Percentiles rank a stretch among this genome's conserved stretches.
These are phyloP conservation scores for Guaruba guarouba DNA, from an alignment of 2,113 vertebrate species.

Conservation along the genomic window DNA sequence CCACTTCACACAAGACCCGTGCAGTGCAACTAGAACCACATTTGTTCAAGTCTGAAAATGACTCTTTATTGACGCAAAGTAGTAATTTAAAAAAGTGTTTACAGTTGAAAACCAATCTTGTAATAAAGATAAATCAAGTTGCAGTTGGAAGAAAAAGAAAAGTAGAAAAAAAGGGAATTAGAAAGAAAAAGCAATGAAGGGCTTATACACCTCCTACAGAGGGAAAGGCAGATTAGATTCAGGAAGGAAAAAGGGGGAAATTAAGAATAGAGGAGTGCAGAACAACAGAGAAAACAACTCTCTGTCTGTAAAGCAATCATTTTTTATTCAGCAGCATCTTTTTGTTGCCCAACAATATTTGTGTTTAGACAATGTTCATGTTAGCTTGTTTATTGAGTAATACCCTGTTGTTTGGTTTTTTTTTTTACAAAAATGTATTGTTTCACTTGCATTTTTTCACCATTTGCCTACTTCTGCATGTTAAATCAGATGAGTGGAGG, in stretches of 20 bases:
- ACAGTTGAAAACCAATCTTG: background rate
- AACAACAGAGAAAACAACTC: background rate
- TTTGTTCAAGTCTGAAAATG: background rate
- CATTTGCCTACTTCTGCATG: background rate
- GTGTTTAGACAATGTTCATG: background rate
- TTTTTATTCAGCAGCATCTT: background rate
- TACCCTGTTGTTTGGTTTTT: background rate
- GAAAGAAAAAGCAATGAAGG: background rate
- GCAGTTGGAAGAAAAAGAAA: background rate
- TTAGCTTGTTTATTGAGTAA: background rate
- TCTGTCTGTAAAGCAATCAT: background rate
- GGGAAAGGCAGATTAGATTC: background rate
- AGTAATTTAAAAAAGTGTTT: background rate
- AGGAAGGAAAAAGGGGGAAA: background rate
- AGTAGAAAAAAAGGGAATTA: background rate
- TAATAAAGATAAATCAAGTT: background rate
- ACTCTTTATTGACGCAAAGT: background rate
- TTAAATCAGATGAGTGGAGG: background rate
- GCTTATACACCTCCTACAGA: background rate
- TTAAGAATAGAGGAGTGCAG: background rate
- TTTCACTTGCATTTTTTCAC: background rate
- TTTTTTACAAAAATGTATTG: background rate
- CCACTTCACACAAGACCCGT: background rate
- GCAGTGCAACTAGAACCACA: background rate
- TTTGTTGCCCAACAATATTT: background rate